These are phyloP conservation scores for Amaurobius ferox DNA, from an alignment of 2,888 invertebrate genomes.

Conservation along the genomic window DNA sequence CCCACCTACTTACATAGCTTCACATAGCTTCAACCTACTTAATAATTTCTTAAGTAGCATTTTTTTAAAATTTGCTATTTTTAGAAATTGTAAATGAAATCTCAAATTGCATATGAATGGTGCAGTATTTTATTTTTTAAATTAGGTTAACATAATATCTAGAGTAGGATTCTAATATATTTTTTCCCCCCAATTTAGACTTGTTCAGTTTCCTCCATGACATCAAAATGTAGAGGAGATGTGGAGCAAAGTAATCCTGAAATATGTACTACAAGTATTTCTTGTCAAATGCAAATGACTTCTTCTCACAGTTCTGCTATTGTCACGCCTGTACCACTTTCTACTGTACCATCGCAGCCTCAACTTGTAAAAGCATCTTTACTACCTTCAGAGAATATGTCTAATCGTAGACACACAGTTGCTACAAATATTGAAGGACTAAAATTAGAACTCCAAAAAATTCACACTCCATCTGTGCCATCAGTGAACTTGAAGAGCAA, in stretches of 20 bases:
- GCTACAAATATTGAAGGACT: conserved; percentile 68
- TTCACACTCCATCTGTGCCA: conserved; percentile 59
- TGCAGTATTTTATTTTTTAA: no score
- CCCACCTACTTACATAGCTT: no score
- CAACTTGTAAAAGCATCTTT: conserved; percentile 19
- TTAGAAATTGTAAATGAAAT: no score
- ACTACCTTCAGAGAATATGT: conserved; percentile 31
- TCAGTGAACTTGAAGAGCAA: conserved; percentile 54
- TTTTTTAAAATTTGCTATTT: no score
- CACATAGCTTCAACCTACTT: no score
- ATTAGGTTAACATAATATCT: no score
- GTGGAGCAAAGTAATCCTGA: conserved; percentile 19
- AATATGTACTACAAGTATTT: neutral
- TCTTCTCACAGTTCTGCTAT: conserved; percentile 31
- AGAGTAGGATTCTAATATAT: no score
- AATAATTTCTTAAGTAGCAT: no score
- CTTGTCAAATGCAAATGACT: conserved; percentile 34
- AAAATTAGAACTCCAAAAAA: conserved; percentile 68
- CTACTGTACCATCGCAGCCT: conserved; percentile 22
- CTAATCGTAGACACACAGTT: conserved; percentile 45
- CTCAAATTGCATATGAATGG: no score
- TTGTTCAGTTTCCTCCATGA: conserved; percentile 31
- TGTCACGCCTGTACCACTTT: conserved; percentile 46
- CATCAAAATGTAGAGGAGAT: conserved; percentile 18
- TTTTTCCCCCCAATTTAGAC: conserved; percentile 24